Conservation (phyloP, 1,140 invertebrate genomes). For the Neodiprion pinetum region DNA sequence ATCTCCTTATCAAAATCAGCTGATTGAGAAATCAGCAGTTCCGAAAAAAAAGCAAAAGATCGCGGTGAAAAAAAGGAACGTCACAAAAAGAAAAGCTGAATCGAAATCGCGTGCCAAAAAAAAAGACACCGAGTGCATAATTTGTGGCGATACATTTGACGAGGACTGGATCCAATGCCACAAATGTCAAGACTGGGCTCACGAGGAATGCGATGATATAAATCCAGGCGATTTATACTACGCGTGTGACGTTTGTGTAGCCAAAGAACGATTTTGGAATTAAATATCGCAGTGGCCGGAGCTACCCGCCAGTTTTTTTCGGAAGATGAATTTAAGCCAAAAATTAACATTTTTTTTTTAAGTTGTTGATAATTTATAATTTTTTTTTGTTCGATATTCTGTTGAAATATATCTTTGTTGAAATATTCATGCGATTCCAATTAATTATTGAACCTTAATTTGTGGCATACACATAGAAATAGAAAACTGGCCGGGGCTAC, state of each 20-base stretch:
- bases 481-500: conserved; percentile 2
- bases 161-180: conserved; percentile 1
- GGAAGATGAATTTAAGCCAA: neutral
- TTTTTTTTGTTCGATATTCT: conserved; percentile 7
- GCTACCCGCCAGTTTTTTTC: neutral
- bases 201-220: neutral
- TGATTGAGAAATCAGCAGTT: conserved; percentile 8
- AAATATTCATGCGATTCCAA: conserved; percentile 7
- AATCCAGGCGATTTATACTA: conserved; percentile 14
- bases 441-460: neutral
- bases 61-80: neutral
- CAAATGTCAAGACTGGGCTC: neutral
- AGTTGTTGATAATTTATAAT: conserved; percentile 11
- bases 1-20: conserved; percentile 11
- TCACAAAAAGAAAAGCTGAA: neutral
- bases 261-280: neutral
- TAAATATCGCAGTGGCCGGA: too few relatives aligned
- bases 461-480: neutral
- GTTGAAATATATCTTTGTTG: conserved; percentile 11
- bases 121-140: neutral
- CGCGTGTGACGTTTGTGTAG: conserved; percentile 9
- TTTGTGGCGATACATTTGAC: neutral
- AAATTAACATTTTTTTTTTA: conserved; percentile 12
- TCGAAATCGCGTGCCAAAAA: neutral
- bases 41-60: conserved; percentile 6